These are phyloP conservation scores for Spheniscus humboldti DNA, from an alignment of 2,797 vertebrate genomes.

Conservation along the genomic window DNA sequence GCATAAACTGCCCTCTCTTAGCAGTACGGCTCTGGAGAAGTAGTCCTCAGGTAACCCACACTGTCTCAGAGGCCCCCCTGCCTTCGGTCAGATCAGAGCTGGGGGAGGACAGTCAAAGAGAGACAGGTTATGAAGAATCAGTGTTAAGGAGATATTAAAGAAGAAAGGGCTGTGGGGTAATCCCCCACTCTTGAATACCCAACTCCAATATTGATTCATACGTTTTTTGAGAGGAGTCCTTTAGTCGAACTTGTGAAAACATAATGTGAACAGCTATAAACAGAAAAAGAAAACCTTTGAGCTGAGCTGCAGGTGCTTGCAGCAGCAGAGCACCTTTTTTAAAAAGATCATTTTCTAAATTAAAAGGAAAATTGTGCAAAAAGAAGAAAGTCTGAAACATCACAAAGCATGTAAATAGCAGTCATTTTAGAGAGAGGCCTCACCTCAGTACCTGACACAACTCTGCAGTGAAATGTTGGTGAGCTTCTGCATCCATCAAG, in stretches of 20 bases:
- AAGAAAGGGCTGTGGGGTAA: background rate
- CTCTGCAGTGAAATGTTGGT: background rate
- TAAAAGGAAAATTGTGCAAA: background rate
- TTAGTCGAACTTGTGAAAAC: background rate
- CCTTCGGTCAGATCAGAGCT: background rate
- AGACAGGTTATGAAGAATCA: background rate
- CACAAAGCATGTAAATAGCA: background rate
- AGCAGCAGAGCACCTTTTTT: background rate
- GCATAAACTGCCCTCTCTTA: background rate
- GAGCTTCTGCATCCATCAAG: background rate
- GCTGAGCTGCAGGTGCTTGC: background rate
- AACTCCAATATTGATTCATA: background rate
- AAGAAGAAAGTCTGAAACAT: background rate
- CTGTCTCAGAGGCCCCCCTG: background rate
- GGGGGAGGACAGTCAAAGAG: background rate
- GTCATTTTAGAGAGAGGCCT: background rate
- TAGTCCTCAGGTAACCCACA: background rate
- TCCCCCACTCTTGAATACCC: background rate
- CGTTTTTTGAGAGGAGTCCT: background rate
- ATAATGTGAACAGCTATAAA: background rate
- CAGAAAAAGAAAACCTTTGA: background rate
- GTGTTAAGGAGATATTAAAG: background rate
- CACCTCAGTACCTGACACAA: background rate
- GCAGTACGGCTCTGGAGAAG: background rate
- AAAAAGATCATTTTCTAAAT: background rate